A percentile compares a stretch with the other conserved stretches of the same genome.
Conservation (phyloP, 2,797 vertebrate genomes). For the Iguana delicatissima region DNA sequence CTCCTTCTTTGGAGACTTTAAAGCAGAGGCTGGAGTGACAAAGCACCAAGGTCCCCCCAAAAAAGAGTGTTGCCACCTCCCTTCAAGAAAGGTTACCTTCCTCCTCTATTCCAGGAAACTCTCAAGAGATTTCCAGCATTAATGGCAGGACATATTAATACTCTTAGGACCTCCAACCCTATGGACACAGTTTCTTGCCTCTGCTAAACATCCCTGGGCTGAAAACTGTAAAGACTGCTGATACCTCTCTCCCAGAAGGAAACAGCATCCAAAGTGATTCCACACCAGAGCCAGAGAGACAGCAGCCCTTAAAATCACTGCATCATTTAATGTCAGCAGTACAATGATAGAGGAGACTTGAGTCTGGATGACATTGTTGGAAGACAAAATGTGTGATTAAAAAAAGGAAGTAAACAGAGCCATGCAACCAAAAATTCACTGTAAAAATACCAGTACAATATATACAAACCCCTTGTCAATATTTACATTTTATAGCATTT, state of each 20-base stretch:
- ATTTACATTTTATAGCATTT: conserved; percentile 78
- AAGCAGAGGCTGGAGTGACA: background rate
- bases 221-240: background rate
- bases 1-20: no score
- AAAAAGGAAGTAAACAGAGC: conserved; percentile 56
- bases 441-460: conserved; percentile 79
- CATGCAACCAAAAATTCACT: conserved; percentile 71
- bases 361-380: conserved; percentile 61
- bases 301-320: conserved; percentile 74
- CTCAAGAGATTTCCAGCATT: no score
- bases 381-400: conserved; percentile 76
- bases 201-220: background rate
- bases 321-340: conserved; percentile 80
- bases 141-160: background rate
- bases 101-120: no score
- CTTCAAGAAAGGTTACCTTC: background rate
- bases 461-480: conserved; percentile 76
- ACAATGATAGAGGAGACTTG: conserved; percentile 65
- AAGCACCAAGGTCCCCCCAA: background rate
- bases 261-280: background rate
- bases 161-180: background rate
- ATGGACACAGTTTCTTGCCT: no score
- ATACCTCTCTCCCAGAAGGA: background rate
- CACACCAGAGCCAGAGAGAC: background rate
- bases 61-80: no score